phyloP scores from a whole-genome alignment of 2,888 invertebrate genomes.

The Chymomyza caudatula region DNA sequence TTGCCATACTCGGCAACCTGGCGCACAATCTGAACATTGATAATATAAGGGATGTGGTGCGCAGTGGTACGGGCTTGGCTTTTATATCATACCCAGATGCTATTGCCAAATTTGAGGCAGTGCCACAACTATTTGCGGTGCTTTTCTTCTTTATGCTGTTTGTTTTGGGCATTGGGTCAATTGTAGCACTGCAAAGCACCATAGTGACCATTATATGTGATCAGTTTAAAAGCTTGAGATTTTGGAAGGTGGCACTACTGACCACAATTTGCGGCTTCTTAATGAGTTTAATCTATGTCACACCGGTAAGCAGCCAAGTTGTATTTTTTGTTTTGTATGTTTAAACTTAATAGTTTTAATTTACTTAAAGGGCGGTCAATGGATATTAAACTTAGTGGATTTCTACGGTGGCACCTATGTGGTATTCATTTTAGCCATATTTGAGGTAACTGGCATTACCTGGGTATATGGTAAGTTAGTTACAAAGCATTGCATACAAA shows the following conservation, averaged over 20 bases:
- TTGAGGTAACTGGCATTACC: slow-evolving; percentile 80
- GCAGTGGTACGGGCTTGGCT: slow-evolving; percentile 87
- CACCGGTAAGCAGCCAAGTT: slow-evolving; percentile 85
- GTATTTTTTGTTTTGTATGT: neutral
- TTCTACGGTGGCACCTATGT: slow-evolving; percentile 82
- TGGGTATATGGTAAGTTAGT: slow-evolving; percentile 82
- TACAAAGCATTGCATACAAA: no score
- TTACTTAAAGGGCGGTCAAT: slow-evolving; percentile 82
- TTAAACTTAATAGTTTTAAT: neutral
- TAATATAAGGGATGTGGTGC: slow-evolving; percentile 83
- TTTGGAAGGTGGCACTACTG: slow-evolving; percentile 81
- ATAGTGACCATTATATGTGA: slow-evolving; percentile 85
- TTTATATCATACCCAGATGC: slow-evolving; percentile 92
- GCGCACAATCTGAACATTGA: slow-evolving; percentile 82
- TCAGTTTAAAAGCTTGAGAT: slow-evolving; percentile 81
- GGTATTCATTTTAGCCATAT: slow-evolving; percentile 80
- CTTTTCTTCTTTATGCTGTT: slow-evolving; percentile 90
- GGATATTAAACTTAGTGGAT: slow-evolving; percentile 81
- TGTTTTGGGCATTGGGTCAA: slow-evolving; percentile 87
- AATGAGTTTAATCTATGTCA: slow-evolving; percentile 85
- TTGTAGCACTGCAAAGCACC: slow-evolving; percentile 84
- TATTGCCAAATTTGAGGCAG: slow-evolving; percentile 84
- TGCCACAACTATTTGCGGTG: slow-evolving; percentile 87
- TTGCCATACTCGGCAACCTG: slow-evolving; percentile 88
- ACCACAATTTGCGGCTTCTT: slow-evolving; percentile 81